These are phyloP conservation scores for Zaprionus tsacasi DNA, from an alignment of 1,140 invertebrate genomes.

Conservation along the genomic window DNA sequence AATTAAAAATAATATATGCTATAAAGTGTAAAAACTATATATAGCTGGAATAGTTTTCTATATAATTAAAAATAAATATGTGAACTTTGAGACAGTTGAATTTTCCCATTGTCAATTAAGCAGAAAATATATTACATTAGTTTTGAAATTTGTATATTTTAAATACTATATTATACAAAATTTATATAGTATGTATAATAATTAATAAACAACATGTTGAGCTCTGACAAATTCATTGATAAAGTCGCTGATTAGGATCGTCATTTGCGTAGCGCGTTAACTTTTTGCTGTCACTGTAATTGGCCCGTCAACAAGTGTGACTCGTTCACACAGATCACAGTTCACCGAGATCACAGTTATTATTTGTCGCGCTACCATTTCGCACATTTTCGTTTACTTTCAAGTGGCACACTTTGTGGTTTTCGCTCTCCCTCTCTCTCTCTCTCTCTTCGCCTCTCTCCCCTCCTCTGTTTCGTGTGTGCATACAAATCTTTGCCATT, in stretches of 20 bases:
- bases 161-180: background rate
- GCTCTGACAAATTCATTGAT: conserved; percentile 17
- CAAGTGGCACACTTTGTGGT: conserved; percentile 20
- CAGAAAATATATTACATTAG: background rate
- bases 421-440: background rate
- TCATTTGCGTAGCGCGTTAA: background rate
- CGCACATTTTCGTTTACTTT: conserved; percentile 11
- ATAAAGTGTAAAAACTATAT: background rate
- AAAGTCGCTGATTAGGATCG: conserved; percentile 9
- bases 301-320: conserved; percentile 7
- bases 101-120: too few relatives aligned
- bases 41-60: background rate
- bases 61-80: too few relatives aligned
- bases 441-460: background rate
- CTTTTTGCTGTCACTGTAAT: conserved; percentile 8
- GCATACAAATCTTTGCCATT: conserved; percentile 6
- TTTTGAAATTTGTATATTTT: background rate
- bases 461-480: background rate
- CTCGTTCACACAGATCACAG: background rate
- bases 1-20: conserved; percentile 1
- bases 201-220: background rate
- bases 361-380: conserved; percentile 6
- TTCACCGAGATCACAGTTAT: conserved; percentile 3
- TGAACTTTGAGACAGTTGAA: too few relatives aligned
- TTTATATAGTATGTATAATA: background rate